Conservation (phyloP, 2,797 vertebrate species). For the Borostomias antarcticus region DNA sequence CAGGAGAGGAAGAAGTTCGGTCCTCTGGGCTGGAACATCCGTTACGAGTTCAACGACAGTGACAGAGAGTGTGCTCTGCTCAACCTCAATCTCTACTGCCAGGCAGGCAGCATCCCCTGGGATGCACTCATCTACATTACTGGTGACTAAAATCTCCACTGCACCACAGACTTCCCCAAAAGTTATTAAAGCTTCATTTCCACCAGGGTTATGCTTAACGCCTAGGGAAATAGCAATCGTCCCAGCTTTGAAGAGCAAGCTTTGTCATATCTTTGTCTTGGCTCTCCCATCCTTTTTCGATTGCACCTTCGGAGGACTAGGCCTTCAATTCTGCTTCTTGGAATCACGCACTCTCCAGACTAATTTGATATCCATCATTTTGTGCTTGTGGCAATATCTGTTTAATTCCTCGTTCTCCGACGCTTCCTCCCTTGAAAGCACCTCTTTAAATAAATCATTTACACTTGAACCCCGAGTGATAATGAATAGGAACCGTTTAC, state of each 20-base stretch:
- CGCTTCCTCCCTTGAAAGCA: slow-evolving; percentile 22
- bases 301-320: slow-evolving; percentile 49
- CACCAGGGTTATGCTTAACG: neutral
- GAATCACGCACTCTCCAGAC: slow-evolving; percentile 15
- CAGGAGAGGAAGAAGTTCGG: slow-evolving; percentile 85
- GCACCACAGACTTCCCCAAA: neutral
- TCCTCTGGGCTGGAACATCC: slow-evolving; percentile 86
- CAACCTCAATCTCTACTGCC: slow-evolving; percentile 82
- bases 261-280: slow-evolving; percentile 38
- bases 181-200: neutral
- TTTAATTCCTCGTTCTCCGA: slow-evolving; percentile 49
- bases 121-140: slow-evolving; percentile 78
- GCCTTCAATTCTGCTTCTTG: slow-evolving; percentile 29
- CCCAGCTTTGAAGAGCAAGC: slow-evolving; percentile 33
- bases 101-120: slow-evolving; percentile 76
- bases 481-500: slow-evolving; percentile 27
- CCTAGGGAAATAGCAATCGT: slow-evolving; percentile 12
- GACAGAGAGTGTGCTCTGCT: slow-evolving; percentile 85
- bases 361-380: slow-evolving; percentile 43
- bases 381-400: slow-evolving; percentile 44
- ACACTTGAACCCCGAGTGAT: slow-evolving; percentile 47
- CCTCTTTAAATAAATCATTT: slow-evolving; percentile 29
- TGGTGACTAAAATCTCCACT: slow-evolving; percentile 47
- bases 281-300: slow-evolving; percentile 57
- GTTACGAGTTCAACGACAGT: slow-evolving; percentile 83